Base-by-base conservation (phyloP, 2,797 vertebrate genomes). In the Falco berigora region DNA sequence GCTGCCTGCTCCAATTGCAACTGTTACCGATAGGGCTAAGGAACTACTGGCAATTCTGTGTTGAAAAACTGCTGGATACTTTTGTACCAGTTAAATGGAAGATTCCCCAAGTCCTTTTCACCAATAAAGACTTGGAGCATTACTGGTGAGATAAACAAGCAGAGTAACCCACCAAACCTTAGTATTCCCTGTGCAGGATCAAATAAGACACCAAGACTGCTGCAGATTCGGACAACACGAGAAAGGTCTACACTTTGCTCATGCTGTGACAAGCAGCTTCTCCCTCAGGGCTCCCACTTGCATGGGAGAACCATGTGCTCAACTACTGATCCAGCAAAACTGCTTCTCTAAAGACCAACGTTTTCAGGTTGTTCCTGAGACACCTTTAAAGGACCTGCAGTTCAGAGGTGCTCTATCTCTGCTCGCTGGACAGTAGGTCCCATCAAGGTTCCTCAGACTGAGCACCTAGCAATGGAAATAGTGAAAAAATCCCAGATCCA, bases 11-110 rank as follows among this genome's bases (percentile, higher is more conserved):
- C 12, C 66, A 67, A 6, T 28, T 91, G 62, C 58, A 90, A 10
- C 30, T 2, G 0, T 40, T 55, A 40, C 36, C 15, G 44, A 28
- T 1, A 10, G 36, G 28, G 38, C 19, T 42, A 3, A 0, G 40
- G n/a, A 88, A 72, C 10, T 46, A 40, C 6, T 1, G 0, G 14
- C 14, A 53, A 53, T 28, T 84, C 27, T 32, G 22, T 61, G 46
- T 18, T 53, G 36, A 63, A 88, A 86, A 92, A 7, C 28, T 56
- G 14, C 36, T 68, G 53, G 46, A 58, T 68, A 81, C 8, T 10
- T 55, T 73, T 55, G 52, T 34, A 67, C 23, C 46, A 75, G 34
- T 10, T 46, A 50, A 84, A 32, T 10, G 72, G 62, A 75, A 72
- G 76, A 71, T 34, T 59, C 19, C 42, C 15, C 72, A 83, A 63